These are phyloP conservation scores for Gymnothorax reevesii DNA, from an alignment of 2,797 vertebrate genomes.

Conservation along the genomic window DNA sequence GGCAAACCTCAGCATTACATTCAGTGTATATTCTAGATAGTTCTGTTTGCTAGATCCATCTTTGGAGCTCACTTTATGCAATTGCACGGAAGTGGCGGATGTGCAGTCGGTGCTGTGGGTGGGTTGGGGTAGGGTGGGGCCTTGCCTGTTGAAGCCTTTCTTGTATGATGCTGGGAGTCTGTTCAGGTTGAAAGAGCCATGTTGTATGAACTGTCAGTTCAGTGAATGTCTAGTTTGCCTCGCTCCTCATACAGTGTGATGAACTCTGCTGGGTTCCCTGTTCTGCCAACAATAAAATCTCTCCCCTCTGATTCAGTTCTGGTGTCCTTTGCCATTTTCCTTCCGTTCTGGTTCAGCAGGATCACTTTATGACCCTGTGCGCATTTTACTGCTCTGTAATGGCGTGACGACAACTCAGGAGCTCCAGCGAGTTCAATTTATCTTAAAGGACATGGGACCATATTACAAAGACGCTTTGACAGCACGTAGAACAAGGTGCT, in stretches of 20 bases:
- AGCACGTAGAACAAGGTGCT: background rate
- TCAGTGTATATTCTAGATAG: conserved; percentile 32
- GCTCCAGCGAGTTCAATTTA: background rate
- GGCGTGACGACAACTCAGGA: background rate
- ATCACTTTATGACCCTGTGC: background rate
- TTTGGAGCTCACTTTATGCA: background rate
- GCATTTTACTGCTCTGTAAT: background rate
- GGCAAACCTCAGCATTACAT: conserved; percentile 47
- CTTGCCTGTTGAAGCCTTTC: background rate
- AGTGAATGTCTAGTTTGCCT: background rate
- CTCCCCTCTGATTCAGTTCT: background rate
- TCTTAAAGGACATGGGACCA: background rate
- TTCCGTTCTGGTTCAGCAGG: background rate
- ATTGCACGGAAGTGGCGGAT: background rate
- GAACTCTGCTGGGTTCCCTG: background rate
- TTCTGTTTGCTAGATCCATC: background rate
- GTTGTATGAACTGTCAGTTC: background rate
- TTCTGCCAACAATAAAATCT: background rate
- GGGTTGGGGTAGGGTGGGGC: background rate
- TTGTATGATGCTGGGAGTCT: background rate
- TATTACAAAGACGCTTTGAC: background rate
- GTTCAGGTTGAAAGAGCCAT: background rate
- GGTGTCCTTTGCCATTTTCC: background rate
- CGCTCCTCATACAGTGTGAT: background rate
- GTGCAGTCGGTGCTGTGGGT: background rate